Conservation (phyloP, 2,113 vertebrate genomes). For the Caloenas nicobarica region DNA sequence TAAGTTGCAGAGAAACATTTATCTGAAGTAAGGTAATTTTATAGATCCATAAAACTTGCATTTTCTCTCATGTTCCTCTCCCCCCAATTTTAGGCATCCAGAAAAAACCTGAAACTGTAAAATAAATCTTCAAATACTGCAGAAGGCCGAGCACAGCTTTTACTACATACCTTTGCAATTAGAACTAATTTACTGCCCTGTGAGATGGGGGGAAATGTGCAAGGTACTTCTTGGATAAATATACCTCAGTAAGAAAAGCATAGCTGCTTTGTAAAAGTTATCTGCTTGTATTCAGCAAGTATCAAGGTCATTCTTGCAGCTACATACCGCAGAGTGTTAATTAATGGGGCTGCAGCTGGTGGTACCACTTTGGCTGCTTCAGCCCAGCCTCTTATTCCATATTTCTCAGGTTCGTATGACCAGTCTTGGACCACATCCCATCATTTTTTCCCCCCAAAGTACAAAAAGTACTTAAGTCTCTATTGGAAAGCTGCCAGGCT, state of each 20-base stretch:
- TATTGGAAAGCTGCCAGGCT: slow-evolving; percentile 75
- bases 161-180: slow-evolving; percentile 77
- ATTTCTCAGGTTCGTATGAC: slow-evolving; percentile 78
- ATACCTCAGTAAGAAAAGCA: slow-evolving; percentile 65
- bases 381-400: slow-evolving; percentile 73
- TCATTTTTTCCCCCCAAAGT: slow-evolving; percentile 70
- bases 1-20: slow-evolving; percentile 50
- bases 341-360: slow-evolving; percentile 88
- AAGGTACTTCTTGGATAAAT: slow-evolving; percentile 79
- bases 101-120: slow-evolving; percentile 65
- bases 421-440: slow-evolving; percentile 82
- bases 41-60: slow-evolving; percentile 71
- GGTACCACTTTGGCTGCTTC: slow-evolving; percentile 85
- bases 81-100: slow-evolving; percentile 39
- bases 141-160: slow-evolving; percentile 71
- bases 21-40: slow-evolving; percentile 62
- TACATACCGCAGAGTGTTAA: slow-evolving; percentile 80
- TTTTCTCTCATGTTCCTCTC: slow-evolving; percentile 64
- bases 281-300: slow-evolving; percentile 79
- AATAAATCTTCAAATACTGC: slow-evolving; percentile 76
- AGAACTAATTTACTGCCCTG: slow-evolving; percentile 82
- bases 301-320: slow-evolving; percentile 79
- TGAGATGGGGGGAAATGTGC: slow-evolving; percentile 69
- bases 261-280: slow-evolving; percentile 74
- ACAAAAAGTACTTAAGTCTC: slow-evolving; percentile 79